These are phyloP conservation scores for Acanthosepion pharaonis DNA, from an alignment of 2,888 invertebrate species.

Conservation along the genomic window DNA sequence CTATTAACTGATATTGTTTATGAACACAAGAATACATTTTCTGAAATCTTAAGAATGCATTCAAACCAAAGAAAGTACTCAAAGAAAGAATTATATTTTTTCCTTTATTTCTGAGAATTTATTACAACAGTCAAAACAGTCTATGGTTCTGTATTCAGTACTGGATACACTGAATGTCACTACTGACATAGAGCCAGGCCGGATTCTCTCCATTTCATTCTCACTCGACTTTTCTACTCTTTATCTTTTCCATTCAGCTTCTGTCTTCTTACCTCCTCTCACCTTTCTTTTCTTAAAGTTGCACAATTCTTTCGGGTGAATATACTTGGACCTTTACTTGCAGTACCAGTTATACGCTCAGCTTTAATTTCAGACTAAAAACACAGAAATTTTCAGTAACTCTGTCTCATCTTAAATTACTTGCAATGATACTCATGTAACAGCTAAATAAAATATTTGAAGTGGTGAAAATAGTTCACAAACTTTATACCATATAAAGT, in stretches of 20 bases:
- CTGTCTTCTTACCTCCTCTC: background rate
- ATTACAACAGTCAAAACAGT: background rate
- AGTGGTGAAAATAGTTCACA: no score
- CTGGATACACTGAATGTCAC: background rate
- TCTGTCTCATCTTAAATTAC: background rate
- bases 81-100: background rate
- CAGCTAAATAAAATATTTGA: no score
- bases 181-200: background rate
- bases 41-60: slow-evolving; percentile 21
- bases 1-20: slow-evolving; percentile 20
- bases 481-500: no score
- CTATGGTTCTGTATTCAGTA: background rate
- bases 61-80: background rate
- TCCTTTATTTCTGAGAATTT: background rate
- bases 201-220: no score
- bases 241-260: background rate
- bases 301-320: background rate
- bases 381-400: background rate
- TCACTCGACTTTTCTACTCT: background rate
- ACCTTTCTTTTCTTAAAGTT: background rate
- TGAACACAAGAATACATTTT: slow-evolving; percentile 9
- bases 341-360: background rate
- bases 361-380: background rate
- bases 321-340: background rate
- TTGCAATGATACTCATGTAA: no score